These are phyloP conservation scores for Caenorhabditis sp. DNA, from an alignment of 2,888 invertebrate genomes.

Conservation along the genomic window DNA sequence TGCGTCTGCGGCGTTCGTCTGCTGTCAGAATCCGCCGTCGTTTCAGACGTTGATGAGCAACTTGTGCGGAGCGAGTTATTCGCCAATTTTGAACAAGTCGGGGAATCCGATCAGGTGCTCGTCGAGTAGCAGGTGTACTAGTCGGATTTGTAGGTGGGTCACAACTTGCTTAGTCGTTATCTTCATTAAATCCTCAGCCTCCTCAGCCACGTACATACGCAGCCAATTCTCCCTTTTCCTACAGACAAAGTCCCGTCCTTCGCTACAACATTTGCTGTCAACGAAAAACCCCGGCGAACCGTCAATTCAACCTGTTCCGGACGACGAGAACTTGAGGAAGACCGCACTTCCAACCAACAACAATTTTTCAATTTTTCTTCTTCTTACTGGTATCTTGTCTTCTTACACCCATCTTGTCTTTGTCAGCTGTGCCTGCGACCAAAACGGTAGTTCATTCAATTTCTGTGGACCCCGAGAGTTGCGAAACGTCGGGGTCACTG, in stretches of 20 bases:
- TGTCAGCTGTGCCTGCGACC: neutral
- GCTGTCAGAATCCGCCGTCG: conserved; percentile 61
- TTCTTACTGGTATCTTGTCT: neutral
- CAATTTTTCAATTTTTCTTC: neutral
- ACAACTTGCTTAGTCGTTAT: neutral
- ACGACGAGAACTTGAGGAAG: neutral
- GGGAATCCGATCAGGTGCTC: conserved; percentile 75
- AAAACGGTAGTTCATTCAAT: neutral
- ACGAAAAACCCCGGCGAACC: conserved; percentile 1
- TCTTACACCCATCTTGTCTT: neutral
- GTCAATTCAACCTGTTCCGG: neutral
- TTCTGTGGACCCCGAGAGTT: no score
- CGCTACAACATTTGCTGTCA: conserved; percentile 74
- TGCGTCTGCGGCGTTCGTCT: conserved; percentile 44
- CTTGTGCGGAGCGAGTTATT: conserved; percentile 48
- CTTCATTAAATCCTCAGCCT: no score
- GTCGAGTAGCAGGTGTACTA: conserved; percentile 64
- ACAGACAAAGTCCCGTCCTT: conserved; percentile 68
- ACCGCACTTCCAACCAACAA: neutral
- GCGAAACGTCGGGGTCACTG: no score
- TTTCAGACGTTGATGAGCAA: conserved; percentile 63
- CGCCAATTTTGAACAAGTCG: conserved; percentile 61
- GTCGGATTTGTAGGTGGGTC: conserved; percentile 62
- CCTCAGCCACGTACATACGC: no score
- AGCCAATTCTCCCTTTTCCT: neutral